A percentile compares a stretch with the other conserved stretches of the same genome.
Evolutionary conservation across 2,113 vertebrate species (phyloP).

Genomic region (Sminthopsis crassicaudata): DNA sequence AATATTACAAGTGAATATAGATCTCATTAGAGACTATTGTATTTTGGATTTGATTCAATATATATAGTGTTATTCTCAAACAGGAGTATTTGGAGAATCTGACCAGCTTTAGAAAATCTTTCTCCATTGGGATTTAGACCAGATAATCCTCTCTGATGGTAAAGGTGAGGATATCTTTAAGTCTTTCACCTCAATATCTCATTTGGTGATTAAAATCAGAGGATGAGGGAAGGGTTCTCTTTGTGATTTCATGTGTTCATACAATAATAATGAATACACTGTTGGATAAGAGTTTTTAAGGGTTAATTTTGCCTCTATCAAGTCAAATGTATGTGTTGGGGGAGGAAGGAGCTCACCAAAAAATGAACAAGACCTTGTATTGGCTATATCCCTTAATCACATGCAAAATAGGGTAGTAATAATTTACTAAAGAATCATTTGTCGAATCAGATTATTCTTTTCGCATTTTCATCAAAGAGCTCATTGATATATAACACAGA

Average conservation of each 20-base stretch:
- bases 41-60: not conserved
- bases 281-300: not conserved
- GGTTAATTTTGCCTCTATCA: not conserved
- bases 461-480: not conserved
- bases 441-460: not conserved
- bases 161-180: not conserved
- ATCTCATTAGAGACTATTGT: not conserved
- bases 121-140: not conserved
- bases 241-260: not conserved
- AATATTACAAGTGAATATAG: not conserved
- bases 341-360: not conserved
- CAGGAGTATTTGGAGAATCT: not conserved
- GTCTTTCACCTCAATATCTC: not conserved
- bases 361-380: not conserved
- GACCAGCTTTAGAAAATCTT: not conserved
- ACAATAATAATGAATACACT: not conserved
- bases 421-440: not conserved
- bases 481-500: not conserved
- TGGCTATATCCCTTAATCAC: not conserved
- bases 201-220: not conserved
- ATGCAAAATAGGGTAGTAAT: not conserved
- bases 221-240: not conserved
- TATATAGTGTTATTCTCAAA: not conserved
- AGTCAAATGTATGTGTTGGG: not conserved
- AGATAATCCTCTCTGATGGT: not conserved